Evolutionary conservation across 2,888 invertebrate species (phyloP), one percentile per base, ranked within the genome.

Genomic region (Oxytorus armatus): DNA sequence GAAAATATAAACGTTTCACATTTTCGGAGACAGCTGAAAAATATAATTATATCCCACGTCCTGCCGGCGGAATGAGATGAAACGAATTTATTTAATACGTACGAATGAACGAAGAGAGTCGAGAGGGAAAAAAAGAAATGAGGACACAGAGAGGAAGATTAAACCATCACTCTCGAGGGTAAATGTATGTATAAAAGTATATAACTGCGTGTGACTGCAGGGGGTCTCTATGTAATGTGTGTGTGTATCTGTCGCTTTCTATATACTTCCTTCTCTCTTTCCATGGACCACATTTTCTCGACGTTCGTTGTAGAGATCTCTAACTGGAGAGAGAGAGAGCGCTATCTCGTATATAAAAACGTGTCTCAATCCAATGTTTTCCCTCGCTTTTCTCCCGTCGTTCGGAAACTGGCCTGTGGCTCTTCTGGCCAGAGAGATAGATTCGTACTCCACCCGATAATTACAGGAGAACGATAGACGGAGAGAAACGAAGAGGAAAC

Each of bases 401-500:
- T 63, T 72, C 39, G 36, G 36, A 72, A 70, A 55, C 72, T 66
- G 76, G 75, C 49, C 79, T 29, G 65, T 61, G 66, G 76, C 76
- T 79, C 53, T 69, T 16, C 53, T 21, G 44, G 36, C 51, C 18
- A 39, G 39, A 49, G 18, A 61, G 33, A 72, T 69, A 51, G 66
- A 57, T 55, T n/a, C 75, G 11, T 59, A 55, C 57, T 68, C 61
- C 72, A 66, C 72, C 76, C 79, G 76, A 80, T 76, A 80, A 80
- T 80, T 80, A 76, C 68, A 61, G 61, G 42, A 21, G 66, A 59
- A 61, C 79, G 72, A 76, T 65, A 44, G 10, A 21, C 16, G 33
- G 11, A 65, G 36, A 59, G 51, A 72, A 72, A 76, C 70, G 55
- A 61, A 55, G 66, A 76, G 53, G 61, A 76, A 76, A 80, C 65